Percentiles rank a stretch among this genome's conserved stretches.
Evolutionary conservation across 92 coral and sea anemone genomes (phyloP).

Genomic region (Porites divaricata): DNA sequence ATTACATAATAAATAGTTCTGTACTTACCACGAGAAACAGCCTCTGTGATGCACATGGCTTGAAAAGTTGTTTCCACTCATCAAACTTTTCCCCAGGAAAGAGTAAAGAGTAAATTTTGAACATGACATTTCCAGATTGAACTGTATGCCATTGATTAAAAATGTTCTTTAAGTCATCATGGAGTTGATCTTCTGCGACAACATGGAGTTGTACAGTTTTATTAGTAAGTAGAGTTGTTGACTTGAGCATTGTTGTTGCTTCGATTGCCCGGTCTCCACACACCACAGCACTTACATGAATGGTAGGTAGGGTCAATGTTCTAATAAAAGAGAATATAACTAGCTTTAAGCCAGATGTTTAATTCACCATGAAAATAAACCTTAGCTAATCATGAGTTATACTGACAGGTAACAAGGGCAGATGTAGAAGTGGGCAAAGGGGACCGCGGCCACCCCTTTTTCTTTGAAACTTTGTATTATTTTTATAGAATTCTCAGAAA

Average conservation of each 20-base stretch:
- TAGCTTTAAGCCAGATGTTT: not conserved
- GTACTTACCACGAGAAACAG: slow-evolving; percentile 85
- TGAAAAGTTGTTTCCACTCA: slow-evolving; percentile 90
- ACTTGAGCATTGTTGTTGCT: slow-evolving; percentile 86
- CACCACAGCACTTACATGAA: slow-evolving; percentile 83
- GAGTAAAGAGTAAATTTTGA: slow-evolving; percentile 75
- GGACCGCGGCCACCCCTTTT: too few species aligned
- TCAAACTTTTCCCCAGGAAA: slow-evolving; percentile 76
- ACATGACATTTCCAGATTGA: slow-evolving; percentile 54
- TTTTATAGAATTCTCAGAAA: too few species aligned
- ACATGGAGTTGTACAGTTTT: slow-evolving; percentile 77
- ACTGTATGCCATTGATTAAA: slow-evolving; percentile 69
- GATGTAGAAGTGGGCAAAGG: too few species aligned
- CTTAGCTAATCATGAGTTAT: too few species aligned
- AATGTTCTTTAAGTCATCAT: slow-evolving; percentile 46
- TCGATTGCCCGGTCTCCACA: slow-evolving; percentile 87
- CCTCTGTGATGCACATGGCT: slow-evolving; percentile 96
- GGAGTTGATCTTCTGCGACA: slow-evolving; percentile 81
- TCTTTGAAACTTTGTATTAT: too few species aligned
- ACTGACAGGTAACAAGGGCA: too few species aligned
- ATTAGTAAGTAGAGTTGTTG: slow-evolving; percentile 78
- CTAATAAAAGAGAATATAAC: slow-evolving; percentile 5
- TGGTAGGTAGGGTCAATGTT: not conserved
- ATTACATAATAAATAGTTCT: not conserved
- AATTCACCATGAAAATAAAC: too few species aligned